These are phyloP conservation scores for Drosophila persimilis DNA, from an alignment of 1,140 invertebrate species.

Conservation along the genomic window DNA sequence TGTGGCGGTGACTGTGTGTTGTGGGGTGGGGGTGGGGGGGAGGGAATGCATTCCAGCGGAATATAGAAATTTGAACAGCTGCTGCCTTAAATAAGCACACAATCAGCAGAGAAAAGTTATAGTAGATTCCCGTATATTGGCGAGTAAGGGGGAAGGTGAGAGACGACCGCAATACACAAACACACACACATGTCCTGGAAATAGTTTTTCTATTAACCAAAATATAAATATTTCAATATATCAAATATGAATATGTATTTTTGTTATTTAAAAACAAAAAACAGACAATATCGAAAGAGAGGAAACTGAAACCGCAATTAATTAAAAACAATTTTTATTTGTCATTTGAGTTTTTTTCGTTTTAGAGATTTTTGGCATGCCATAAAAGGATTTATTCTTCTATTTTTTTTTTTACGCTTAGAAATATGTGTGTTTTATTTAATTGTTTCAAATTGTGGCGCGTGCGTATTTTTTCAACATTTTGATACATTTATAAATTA, in stretches of 20 bases:
- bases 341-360: not conserved
- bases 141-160: not conserved
- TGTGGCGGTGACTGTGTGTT: not conserved
- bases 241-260: conserved; percentile 9
- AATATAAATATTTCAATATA: conserved; percentile 24
- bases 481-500: no score
- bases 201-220: conserved; percentile 31
- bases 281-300: no score
- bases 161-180: no score
- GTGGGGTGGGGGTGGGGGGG: not conserved
- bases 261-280: conserved; percentile 1
- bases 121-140: not conserved
- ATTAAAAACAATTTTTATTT: conserved; percentile 11
- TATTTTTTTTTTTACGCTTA: no score
- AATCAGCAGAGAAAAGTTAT: conserved; percentile 23
- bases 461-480: no score
- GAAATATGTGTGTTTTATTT: no score
- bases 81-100: conserved; percentile 50
- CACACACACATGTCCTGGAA: conserved; percentile 1
- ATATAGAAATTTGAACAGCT: conserved; percentile 68
- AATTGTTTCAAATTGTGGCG: no score
- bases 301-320: conserved; percentile 16
- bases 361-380: no score
- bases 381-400: no score
- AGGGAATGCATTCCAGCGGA: conserved; percentile 16